Evolutionary conservation across 2,888 invertebrate genomes (phyloP).

Genomic region (Trichacis sp.): DNA sequence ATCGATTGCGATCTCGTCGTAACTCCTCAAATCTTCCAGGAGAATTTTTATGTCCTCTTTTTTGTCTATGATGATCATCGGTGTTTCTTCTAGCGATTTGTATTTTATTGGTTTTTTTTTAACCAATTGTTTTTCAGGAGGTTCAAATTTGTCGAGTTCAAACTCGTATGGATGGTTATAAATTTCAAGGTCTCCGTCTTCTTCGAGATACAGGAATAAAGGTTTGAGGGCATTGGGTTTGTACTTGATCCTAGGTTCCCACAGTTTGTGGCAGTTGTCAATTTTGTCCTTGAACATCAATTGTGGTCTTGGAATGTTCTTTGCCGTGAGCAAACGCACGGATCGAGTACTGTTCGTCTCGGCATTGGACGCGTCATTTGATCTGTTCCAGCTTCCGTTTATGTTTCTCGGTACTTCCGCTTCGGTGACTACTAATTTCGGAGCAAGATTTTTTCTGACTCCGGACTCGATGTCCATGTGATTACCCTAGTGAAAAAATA

Average conservation of each 20-base stretch:
- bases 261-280: slow-evolving; percentile 84
- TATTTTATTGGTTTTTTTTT: slow-evolving; percentile 69
- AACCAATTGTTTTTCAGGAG: slow-evolving; percentile 71
- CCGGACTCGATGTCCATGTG: slow-evolving; percentile 78
- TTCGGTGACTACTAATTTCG: slow-evolving; percentile 70
- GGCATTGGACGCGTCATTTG: neutral
- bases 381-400: slow-evolving; percentile 75
- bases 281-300: slow-evolving; percentile 85
- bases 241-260: slow-evolving; percentile 84
- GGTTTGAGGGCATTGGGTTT: slow-evolving; percentile 92
- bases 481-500: neutral
- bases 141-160: slow-evolving; percentile 82
- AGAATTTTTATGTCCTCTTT: slow-evolving; percentile 76
- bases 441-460: slow-evolving; percentile 71
- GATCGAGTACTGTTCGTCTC: slow-evolving; percentile 47
- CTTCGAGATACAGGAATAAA: slow-evolving; percentile 79
- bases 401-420: slow-evolving; percentile 65
- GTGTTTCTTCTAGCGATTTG: slow-evolving; percentile 74
- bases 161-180: slow-evolving; percentile 88
- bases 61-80: slow-evolving; percentile 78
- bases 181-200: slow-evolving; percentile 73
- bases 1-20: slow-evolving; percentile 88
- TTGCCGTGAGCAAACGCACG: slow-evolving; percentile 76
- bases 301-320: slow-evolving; percentile 86
- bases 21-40: slow-evolving; percentile 75